Evolutionary conservation across 1,140 invertebrate genomes (phyloP).

Genomic region (Cheumatopsyche charites): DNA sequence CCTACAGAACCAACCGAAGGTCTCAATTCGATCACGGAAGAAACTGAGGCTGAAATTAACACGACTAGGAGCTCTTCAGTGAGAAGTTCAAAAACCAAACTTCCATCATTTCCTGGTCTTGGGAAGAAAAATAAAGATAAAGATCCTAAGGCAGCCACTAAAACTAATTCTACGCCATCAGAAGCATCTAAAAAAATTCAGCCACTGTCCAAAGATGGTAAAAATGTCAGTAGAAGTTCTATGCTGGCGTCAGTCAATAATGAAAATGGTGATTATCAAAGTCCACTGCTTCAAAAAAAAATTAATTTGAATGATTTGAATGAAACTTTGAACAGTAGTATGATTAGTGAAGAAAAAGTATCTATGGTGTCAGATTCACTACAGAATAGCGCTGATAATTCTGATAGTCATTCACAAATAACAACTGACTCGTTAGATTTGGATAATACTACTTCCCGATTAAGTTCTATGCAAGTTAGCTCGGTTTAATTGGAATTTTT

Average conservation of each 20-base stretch:
- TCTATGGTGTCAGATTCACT: conserved; percentile 55
- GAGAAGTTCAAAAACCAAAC: conserved; percentile 59
- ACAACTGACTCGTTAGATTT: conserved; percentile 57
- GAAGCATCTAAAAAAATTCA: conserved; percentile 54
- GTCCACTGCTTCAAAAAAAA: conserved; percentile 52
- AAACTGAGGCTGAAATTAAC: conserved; percentile 55
- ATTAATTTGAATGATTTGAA: conserved; percentile 48
- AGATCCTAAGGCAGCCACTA: conserved; percentile 44
- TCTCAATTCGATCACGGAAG: conserved; percentile 59
- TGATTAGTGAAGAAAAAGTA: conserved; percentile 57
- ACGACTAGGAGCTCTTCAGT: conserved; percentile 54
- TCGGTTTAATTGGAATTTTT: conserved; percentile 51
- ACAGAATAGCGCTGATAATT: conserved; percentile 56
- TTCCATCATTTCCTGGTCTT: conserved; percentile 56
- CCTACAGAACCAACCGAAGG: conserved; percentile 56
- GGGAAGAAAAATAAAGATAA: conserved; percentile 59
- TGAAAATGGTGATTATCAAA: conserved; percentile 55
- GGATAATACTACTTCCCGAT: conserved; percentile 54
- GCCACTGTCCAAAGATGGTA: conserved; percentile 56
- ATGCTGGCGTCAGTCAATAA: conserved; percentile 52
- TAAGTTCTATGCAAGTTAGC: conserved; percentile 61
- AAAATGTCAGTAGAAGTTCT: conserved; percentile 55
- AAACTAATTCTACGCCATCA: conserved; percentile 43
- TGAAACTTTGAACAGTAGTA: conserved; percentile 54
- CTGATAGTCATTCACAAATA: conserved; percentile 57